Evolutionary conservation across 2,797 vertebrate genomes (phyloP).

Genomic region (Psittacula derbiana): DNA sequence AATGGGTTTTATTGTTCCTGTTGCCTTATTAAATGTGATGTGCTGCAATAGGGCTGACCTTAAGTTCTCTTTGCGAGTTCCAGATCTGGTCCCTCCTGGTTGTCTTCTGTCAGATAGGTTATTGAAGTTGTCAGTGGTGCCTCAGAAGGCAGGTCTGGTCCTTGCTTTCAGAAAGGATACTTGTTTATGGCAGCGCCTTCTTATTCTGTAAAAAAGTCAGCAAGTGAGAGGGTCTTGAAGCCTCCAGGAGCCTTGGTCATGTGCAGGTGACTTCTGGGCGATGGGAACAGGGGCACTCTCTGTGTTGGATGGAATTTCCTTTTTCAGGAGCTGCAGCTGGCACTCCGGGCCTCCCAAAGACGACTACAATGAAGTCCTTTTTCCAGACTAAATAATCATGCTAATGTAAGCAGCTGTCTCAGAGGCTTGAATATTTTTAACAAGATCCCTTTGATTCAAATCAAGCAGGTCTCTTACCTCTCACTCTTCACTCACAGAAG

Average conservation of each 20-base stretch:
- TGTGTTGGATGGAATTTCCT: constrained; percentile 47
- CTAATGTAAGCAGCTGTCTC: constrained; percentile 34
- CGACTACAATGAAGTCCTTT: neutral
- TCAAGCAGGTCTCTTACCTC: neutral
- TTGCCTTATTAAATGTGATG: neutral
- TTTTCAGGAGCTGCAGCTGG: constrained; percentile 11
- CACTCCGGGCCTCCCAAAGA: neutral
- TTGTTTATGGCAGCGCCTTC: neutral
- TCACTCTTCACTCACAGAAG: neutral
- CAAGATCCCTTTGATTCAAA: constrained; percentile 40
- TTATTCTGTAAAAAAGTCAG: neutral
- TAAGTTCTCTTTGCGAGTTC: neutral
- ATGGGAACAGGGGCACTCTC: neutral
- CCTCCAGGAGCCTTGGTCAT: neutral
- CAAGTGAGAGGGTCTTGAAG: neutral
- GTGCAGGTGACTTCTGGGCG: rapidly evolving
- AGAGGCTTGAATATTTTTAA: constrained; percentile 18
- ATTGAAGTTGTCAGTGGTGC: neutral
- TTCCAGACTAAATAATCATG: constrained; percentile 37
- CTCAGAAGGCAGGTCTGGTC: neutral
- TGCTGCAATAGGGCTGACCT: neutral
- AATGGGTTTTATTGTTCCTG: neutral
- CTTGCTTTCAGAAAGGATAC: neutral
- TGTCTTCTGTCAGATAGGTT: neutral
- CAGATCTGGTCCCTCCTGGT: neutral